Conservation (phyloP, 2,797 vertebrate species). For the Sciurus vulgaris region DNA sequence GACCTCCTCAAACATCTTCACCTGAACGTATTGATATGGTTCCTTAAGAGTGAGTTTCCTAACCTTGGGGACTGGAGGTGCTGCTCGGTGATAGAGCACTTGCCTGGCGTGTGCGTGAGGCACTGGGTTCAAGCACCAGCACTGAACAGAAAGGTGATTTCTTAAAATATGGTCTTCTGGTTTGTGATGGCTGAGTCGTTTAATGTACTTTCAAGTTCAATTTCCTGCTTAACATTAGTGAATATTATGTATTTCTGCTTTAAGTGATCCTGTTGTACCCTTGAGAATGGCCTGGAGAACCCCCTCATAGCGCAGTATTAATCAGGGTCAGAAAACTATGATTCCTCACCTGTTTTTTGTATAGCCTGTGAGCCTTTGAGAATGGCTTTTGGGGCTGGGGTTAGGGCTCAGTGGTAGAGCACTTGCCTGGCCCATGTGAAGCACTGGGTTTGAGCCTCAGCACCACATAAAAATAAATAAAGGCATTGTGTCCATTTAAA, state of each 20-base stretch:
- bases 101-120: too few species aligned
- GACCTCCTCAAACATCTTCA: not conserved
- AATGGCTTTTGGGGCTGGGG: not conserved
- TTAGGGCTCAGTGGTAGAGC: too few species aligned
- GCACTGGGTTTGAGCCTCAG: too few species aligned
- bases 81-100: too few species aligned
- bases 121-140: not conserved
- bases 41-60: not conserved
- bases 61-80: not conserved
- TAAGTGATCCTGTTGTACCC: not conserved
- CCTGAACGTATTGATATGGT: not conserved
- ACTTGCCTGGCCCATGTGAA: too few species aligned
- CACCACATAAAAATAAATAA: too few species aligned
- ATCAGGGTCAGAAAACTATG: not conserved
- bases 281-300: not conserved
- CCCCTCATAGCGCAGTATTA: not conserved
- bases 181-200: not conserved
- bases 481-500: too few species aligned
- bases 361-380: not conserved
- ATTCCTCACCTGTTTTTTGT: not conserved
- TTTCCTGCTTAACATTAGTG: not conserved
- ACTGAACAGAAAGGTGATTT: not conserved
- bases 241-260: not conserved
- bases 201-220: not conserved
- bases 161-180: not conserved